Base-by-base conservation (phyloP, 2,888 invertebrate species). In the Minunthozetes semirufus region DNA sequence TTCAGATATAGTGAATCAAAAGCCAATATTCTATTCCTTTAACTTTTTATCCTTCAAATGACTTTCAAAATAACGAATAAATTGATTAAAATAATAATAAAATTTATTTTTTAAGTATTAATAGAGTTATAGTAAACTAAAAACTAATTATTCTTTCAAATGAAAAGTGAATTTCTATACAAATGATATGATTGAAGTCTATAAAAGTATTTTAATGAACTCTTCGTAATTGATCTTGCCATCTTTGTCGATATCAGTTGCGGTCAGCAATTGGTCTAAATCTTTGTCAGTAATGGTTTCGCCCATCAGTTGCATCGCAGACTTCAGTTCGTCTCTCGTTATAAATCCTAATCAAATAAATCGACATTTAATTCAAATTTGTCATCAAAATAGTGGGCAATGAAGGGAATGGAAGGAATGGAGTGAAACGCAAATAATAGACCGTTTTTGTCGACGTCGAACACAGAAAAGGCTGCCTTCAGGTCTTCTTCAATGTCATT, bases 361-460 rank as follows among this genome's bases (percentile, higher is more conserved):
- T 22, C 3, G 25, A 11, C 22, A 56, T 22, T 56, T 56, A 5
- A 56, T 56, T 56, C 11, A 25, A 19, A 53, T 53, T n/a, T 19
- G 1, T 8, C n/a, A 19, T 53, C 17, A 15, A 5, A 22, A 22
- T 19, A 56, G n/a, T 22, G n/a, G 22, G 22, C 22, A 9, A 27
- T 6, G 8, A 9, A 59, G 27, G 1, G 1, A 27, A 27, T 56
- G 3, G 22, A 5, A 19, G 11, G 17, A 9, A 27, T 6, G 8
- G 11, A 59, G 27, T 11, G 1, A 27, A 27, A 27, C 2, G 27
- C 9, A 6, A 59, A 17, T 33, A 27, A 61, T 33, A 25, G 61
- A 61, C 94, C 94, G 83, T 94, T 93, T 81, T 90, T 89, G 82
- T 94, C 93, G 76, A 92, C 88, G 85, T 94, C 93, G 82, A 94